A percentile compares a stretch with the other conserved stretches of the same genome.
These are phyloP conservation scores for Artemia sp. DNA, from an alignment of 2,888 invertebrate species.

Conservation along the genomic window DNA sequence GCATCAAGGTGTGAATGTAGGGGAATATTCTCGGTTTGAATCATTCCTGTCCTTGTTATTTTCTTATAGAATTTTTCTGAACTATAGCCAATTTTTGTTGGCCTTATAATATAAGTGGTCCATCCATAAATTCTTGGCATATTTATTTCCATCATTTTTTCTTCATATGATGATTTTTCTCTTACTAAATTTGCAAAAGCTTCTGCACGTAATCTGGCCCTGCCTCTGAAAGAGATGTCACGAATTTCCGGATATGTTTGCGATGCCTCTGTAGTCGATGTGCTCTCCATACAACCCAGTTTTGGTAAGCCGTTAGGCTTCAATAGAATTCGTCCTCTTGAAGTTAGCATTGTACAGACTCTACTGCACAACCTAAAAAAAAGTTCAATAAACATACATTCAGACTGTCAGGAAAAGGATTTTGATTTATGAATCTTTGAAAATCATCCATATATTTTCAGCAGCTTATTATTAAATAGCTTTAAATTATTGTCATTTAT, in stretches of 20 bases:
- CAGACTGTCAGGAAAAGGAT: too few relatives aligned
- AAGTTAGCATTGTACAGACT: too few relatives aligned
- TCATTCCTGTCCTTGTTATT: slow-evolving; percentile 56
- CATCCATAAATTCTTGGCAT: slow-evolving; percentile 67
- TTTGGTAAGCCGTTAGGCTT: too few relatives aligned
- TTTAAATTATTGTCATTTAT: too few relatives aligned
- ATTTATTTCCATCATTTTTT: slow-evolving; percentile 63
- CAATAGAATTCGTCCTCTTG: too few relatives aligned
- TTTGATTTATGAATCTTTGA: too few relatives aligned
- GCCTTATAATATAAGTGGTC: slow-evolving; percentile 43
- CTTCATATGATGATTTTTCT: slow-evolving; percentile 38
- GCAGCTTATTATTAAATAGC: too few relatives aligned
- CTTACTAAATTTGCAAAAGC: neutral
- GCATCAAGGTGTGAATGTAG: slow-evolving; percentile 7
- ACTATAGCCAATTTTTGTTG: slow-evolving; percentile 46
- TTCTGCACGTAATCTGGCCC: neutral
- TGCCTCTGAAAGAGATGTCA: slow-evolving; percentile 41
- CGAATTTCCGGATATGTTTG: slow-evolving; percentile 44
- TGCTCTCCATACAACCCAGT: too few relatives aligned
- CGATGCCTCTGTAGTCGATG: neutral
- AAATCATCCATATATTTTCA: too few relatives aligned
- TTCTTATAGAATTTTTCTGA: slow-evolving; percentile 50
- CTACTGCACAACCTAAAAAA: too few relatives aligned
- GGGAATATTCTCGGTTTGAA: neutral
- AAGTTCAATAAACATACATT: too few relatives aligned